Conservation (phyloP, 1,140 invertebrate species). For the Drosophila lacteicornis region DNA sequence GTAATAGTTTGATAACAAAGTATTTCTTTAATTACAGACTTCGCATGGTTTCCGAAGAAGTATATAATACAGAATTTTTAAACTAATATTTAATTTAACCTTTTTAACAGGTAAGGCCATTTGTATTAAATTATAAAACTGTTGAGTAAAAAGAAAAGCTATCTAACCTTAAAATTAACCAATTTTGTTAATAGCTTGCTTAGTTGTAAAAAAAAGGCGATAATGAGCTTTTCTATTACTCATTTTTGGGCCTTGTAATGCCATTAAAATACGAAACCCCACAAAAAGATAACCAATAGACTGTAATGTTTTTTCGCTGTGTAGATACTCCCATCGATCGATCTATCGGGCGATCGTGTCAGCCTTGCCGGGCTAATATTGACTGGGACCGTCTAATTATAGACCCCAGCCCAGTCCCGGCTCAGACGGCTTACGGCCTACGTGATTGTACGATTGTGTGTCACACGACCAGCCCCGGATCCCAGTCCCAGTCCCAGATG, state of each 20-base stretch:
- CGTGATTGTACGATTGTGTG: slow-evolving; percentile 75
- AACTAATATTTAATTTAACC: neutral
- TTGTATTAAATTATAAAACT: neutral
- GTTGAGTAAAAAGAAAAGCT: neutral
- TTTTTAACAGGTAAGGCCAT: neutral
- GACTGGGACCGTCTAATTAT: slow-evolving; percentile 67
- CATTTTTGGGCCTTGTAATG: slow-evolving; percentile 1
- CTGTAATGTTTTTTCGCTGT: slow-evolving; percentile 6
- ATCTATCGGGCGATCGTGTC: slow-evolving; percentile 43
- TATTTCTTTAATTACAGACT: neutral
- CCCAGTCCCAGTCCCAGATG: slow-evolving; percentile 29
- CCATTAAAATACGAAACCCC: neutral
- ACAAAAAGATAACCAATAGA: neutral
- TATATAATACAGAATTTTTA: no score
- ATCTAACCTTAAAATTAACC: neutral
- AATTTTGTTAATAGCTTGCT: no score
- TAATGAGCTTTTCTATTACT: neutral
- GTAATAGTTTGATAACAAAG: neutral
- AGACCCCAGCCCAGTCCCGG: slow-evolving; percentile 40
- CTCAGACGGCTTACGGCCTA: slow-evolving; percentile 50
- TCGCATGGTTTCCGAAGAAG: neutral
- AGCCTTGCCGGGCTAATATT: slow-evolving; percentile 53
- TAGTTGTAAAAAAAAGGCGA: neutral
- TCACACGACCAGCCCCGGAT: slow-evolving; percentile 61
- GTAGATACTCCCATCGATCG: slow-evolving; percentile 14